Conservation (phyloP, 92 coral and sea anemone genomes). For the Palythoa heliodiscus region DNA sequence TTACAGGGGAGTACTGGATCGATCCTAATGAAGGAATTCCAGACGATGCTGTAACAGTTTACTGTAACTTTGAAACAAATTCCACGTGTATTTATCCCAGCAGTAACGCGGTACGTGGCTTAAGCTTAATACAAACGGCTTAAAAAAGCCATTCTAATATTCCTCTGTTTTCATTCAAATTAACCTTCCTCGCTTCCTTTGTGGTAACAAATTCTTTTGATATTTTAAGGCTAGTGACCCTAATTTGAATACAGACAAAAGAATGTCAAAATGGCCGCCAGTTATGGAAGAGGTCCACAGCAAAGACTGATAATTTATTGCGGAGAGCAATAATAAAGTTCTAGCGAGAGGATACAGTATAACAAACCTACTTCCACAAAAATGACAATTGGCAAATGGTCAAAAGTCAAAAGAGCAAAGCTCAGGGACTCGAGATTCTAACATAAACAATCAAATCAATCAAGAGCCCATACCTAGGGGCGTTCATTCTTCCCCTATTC, state of each 20-base stretch:
- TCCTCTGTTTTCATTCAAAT: no score
- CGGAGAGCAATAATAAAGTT: not conserved
- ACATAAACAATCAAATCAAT: no score
- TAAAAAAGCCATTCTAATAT: not conserved
- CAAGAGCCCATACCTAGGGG: no score
- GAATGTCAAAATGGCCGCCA: no score
- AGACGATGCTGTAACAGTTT: conserved; percentile 80
- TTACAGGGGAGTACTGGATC: conserved; percentile 87
- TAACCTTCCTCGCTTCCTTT: no score
- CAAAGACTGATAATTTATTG: not conserved
- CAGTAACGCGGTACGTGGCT: conserved; percentile 35
- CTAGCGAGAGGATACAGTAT: not conserved
- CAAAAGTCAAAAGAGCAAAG: no score
- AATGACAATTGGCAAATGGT: no score
- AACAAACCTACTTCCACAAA: not conserved
- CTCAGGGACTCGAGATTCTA: no score
- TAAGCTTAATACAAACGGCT: not conserved
- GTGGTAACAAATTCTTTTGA: no score
- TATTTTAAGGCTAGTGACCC: no score
- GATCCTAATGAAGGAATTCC: conserved; percentile 97
- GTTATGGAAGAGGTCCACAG: not conserved
- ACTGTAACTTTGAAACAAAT: conserved; percentile 87
- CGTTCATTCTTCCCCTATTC: no score
- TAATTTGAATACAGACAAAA: not conserved
- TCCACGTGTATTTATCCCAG: conserved; percentile 87